Base-by-base conservation (phyloP, 2,113 vertebrate species). In the Otis tarda region DNA sequence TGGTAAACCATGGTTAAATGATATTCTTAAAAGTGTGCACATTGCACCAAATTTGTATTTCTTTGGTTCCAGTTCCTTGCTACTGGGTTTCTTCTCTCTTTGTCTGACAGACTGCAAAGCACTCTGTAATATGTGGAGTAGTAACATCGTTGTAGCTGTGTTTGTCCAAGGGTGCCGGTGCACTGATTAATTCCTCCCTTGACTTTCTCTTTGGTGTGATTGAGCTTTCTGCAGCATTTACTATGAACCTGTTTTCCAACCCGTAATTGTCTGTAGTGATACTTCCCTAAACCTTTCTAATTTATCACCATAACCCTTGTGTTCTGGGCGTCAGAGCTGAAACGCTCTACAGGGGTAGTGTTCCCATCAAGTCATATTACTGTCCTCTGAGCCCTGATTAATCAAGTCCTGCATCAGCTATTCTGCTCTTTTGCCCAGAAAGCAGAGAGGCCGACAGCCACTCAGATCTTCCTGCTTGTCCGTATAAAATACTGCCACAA, bases 341-440 rank as follows among this genome's bases (percentile, higher is more conserved):
- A 90, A 55, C 7, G 39, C 60, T 88, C 35, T n/a, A 69, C 19
- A 25, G 28, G 49, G 63, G 23, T 53, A 69, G 76, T 69, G 78
- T 39, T 94, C 67, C 70, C 67, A 73, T 94, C 82, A 59, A 67
- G 90, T 86, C 57, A 69, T 55, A 14, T 87, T 83, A 52, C 45
- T 73, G 52, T 68, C 65, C 57, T 87, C 41, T 41, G 75, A 91
- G 83, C 70, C 43, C 78, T 85, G 84, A 85, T 91, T 92, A 85
- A 78, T 78, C 53, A 74, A 93, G 56, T 27, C 33, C 87, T 94
- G 88, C 67, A 94, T 90, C 83, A 93, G 78, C 84, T 87, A 53
- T 76, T 91, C 57, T 75, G 57, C n/a, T 88, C 25, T 76, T 84
- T 45, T 77, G 63, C 37, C 31, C 78, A 73, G 78, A 88, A 88